Percentiles rank a stretch among this genome's conserved stretches.
These are phyloP conservation scores for Epinephelus cyanopodus DNA, from an alignment of 2,113 vertebrate genomes.

Conservation along the genomic window DNA sequence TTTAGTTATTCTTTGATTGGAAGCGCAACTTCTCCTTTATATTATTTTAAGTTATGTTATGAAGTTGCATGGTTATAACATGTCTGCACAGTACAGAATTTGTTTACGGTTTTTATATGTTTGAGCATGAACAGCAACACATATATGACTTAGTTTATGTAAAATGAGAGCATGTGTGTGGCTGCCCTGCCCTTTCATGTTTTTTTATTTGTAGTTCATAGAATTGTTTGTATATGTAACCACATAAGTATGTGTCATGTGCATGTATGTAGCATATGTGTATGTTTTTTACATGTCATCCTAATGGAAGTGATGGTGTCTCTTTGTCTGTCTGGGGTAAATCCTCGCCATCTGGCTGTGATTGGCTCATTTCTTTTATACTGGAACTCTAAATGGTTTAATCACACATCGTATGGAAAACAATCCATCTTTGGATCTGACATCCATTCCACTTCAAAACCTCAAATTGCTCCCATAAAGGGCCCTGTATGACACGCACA, in stretches of 20 bases:
- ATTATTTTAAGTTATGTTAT: constrained; percentile 2
- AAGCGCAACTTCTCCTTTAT: background rate
- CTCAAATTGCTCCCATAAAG: constrained; percentile 85
- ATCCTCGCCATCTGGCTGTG: constrained; percentile 82
- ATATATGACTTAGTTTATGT: constrained; percentile 35
- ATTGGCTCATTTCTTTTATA: constrained; percentile 79
- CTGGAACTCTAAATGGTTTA: constrained; percentile 79
- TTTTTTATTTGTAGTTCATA: constrained; percentile 11
- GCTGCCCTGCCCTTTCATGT: constrained; percentile 11
- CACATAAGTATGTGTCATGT: constrained; percentile 35
- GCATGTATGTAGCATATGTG: constrained; percentile 42
- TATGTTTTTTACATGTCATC: constrained; percentile 40
- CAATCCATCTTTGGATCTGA: constrained; percentile 83
- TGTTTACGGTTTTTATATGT: constrained; percentile 43
- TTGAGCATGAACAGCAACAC: constrained; percentile 45
- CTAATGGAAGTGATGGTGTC: constrained; percentile 63
- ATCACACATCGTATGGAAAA: constrained; percentile 83
- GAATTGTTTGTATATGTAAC: constrained; percentile 39
- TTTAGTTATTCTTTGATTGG: background rate
- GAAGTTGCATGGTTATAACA: constrained; percentile 20
- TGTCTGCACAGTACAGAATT: constrained; percentile 41
- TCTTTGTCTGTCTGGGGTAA: constrained; percentile 60
- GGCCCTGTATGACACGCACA: constrained; percentile 54
- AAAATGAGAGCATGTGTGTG: constrained; percentile 48
- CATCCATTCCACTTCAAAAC: constrained; percentile 81